Evolutionary conservation across 37 sponge, comb jelly and placozoan genomes (phyloP), one percentile per base, ranked within the genome.

Genomic region (Aplysina aerophoba): DNA sequence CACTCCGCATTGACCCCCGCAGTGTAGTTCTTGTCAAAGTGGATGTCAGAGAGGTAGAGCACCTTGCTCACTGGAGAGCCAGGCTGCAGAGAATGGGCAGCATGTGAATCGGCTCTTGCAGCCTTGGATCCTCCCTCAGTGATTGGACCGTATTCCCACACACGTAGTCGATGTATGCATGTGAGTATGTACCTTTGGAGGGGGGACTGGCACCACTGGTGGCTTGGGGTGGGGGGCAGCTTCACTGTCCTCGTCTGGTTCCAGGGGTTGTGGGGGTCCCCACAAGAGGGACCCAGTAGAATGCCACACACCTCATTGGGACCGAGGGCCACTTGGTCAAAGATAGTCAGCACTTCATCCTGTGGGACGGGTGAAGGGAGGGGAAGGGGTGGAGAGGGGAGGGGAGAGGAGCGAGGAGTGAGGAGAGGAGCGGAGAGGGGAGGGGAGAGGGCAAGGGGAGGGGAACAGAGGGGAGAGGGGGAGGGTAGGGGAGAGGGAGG

Each of bases 41-140:
- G 98, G 37, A 92, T 84, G 81, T 98, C 98, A 16, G 96, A 87
- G 0, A 98, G 55, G 40, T 90, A 91, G 14, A 98, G 89, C 24
- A 98, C 80, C 37, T 73, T 59, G 30, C 69, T 88, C 2, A 77
- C 75, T 30, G 90, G 92, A 17, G 89, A 81, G 21, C 88, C 91
- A 63, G 92, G 88, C 87, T 91, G 74, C 5, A 79, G 0, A 62
- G n/a, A n/a, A n/a, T n/a, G n/a, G n/a, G n/a, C n/a, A n/a, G n/a
- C n/a, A n/a, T n/a, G n/a, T n/a, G n/a, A n/a, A n/a, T n/a, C n/a
- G n/a, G n/a, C n/a, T n/a, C n/a, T n/a, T n/a, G n/a, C n/a, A n/a
- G n/a, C n/a, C n/a, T n/a, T n/a, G n/a, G n/a, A n/a, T n/a, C n/a
- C n/a, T n/a, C n/a, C n/a, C n/a, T n/a, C n/a, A n/a, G n/a, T n/a